Evolutionary conservation across 2,888 invertebrate species (phyloP), one percentile per base, ranked within the genome.

Genomic region (Seira musarum): DNA sequence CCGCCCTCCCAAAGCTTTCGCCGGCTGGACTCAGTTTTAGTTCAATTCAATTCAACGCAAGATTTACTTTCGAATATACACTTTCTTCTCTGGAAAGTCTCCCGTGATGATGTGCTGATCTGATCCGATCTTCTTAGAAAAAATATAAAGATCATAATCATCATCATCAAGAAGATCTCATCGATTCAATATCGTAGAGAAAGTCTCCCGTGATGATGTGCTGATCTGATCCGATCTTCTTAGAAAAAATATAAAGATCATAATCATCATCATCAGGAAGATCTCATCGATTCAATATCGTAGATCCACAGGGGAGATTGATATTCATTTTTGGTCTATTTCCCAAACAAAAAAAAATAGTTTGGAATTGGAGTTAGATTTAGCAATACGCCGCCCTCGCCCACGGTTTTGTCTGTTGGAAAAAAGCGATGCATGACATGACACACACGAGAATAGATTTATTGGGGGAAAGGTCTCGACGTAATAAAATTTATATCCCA

Each of bases 361-460:
- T 60, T 21, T 60, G 13, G 22, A n/a, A 60, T 8, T 49, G 49
- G 13, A 49, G 6, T 60, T 30, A 30, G 30, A 30, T 30, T 30
- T 30, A 30, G n/a, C n/a, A n/a, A n/a, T n/a, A n/a, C n/a, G n/a
- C n/a, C n/a, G n/a, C n/a, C n/a, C 79, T 68, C 73, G 69, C 73
- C 73, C 64, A 40, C 6, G 13, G 13, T 40, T 40, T 40, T n/a
- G 78, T 57, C 8, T 17, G 3, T 63, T 19, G 8, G 24, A 22
- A 63, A n/a, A 64, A 64, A 66, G 60, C 17, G 60, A 60, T 60
- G 60, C 22, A n/a, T 8, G 21, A n/a, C 70, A 71, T 75, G 80
- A 80, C 80, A 80, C 69, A 71, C 73, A 80, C 70, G 80, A 80
- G 73, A 80, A 70, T 71, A 75, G 75, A 80, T 80, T 80, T 80